Evolutionary conservation across 2,797 vertebrate species (phyloP), one percentile per base, ranked within the genome.

Genomic region (Nyctalus aviator): DNA sequence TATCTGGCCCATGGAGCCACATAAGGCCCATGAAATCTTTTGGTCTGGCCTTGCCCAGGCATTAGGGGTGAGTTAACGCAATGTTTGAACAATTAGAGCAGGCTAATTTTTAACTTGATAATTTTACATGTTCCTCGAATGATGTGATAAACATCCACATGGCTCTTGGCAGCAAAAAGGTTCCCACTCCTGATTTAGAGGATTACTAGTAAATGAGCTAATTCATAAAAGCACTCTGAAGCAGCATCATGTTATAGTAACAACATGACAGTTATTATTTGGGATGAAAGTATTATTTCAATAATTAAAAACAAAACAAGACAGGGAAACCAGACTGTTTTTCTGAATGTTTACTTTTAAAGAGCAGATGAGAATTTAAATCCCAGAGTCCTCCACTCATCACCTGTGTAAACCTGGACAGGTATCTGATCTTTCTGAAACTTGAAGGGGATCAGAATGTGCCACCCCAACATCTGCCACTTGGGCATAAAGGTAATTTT

Each of bases 181-280:
- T 62, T 62, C 59, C 59, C 27, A 30, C 59, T 62, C 59, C 59
- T 30, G 27, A 30, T 50, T 41, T 53, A 84, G 18, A 66, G 35
- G 27, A 73, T 72, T 75, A 23, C 53, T 55, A 55, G 53, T 55
- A 91, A 66, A 59, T 77, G 85, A 88, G 21, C 20, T 88, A 37
- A 59, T 84, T 72, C 53, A 37, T 64, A 48, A 81, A 88, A 84
- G 9, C 48, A 55, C 30, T 87, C 50, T 57, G 32, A 84, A 71
- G 14, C 23, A 32, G 8, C 11, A 93, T 57, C n/a, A 46, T 77
- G 55, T 21, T 72, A n/a, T 55, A 20, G 37, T 46, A 75, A 92
- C 59, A 78, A 86, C 66, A 90, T 7, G 79, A 68, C 9, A 50
- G 32, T n/a, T 53, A 50, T 81, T 64, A 69, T 79, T 94, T 88